Percentiles rank a stretch among this genome's conserved stretches.
Evolutionary conservation across 2,888 invertebrate species (phyloP).

Genomic region (Venusia cambrica): DNA sequence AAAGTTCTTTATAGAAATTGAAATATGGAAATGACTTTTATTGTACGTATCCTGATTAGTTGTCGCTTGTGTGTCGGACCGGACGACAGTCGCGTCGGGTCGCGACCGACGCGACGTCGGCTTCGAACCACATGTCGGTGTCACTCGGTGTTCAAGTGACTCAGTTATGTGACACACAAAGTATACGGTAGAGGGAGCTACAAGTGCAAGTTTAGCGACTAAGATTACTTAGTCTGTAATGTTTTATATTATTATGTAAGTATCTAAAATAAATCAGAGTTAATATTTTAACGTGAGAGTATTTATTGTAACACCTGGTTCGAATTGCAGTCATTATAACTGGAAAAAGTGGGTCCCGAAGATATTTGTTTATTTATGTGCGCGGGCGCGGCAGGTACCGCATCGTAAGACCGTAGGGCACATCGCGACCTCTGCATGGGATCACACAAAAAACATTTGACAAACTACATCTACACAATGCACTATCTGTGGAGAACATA

Average conservation of each 20-base stretch:
- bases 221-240: slow-evolving; percentile 69
- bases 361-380: slow-evolving; percentile 44
- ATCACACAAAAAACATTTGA: slow-evolving; percentile 26
- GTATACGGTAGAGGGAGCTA: slow-evolving; percentile 21
- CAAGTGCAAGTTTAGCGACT: slow-evolving; percentile 48
- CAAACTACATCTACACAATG: slow-evolving; percentile 27
- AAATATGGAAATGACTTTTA: slow-evolving; percentile 72
- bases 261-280: slow-evolving; percentile 74
- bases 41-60: slow-evolving; percentile 51
- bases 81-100: too few relatives aligned
- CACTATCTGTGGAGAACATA: slow-evolving; percentile 11
- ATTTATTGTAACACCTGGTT: slow-evolving; percentile 64
- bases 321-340: slow-evolving; percentile 43
- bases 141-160: slow-evolving; percentile 21
- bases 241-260: slow-evolving; percentile 74
- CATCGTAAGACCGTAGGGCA: too few relatives aligned
- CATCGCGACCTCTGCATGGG: too few relatives aligned
- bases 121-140: too few relatives aligned
- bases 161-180: slow-evolving; percentile 20
- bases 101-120: too few relatives aligned
- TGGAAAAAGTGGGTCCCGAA: slow-evolving; percentile 33
- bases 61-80: too few relatives aligned
- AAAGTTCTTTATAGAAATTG: slow-evolving; percentile 77
- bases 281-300: slow-evolving; percentile 68
- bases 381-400: slow-evolving; percentile 4